phyloP scores from a whole-genome alignment of 2,113 vertebrate genomes.

The Gallinago paraguaiae region DNA sequence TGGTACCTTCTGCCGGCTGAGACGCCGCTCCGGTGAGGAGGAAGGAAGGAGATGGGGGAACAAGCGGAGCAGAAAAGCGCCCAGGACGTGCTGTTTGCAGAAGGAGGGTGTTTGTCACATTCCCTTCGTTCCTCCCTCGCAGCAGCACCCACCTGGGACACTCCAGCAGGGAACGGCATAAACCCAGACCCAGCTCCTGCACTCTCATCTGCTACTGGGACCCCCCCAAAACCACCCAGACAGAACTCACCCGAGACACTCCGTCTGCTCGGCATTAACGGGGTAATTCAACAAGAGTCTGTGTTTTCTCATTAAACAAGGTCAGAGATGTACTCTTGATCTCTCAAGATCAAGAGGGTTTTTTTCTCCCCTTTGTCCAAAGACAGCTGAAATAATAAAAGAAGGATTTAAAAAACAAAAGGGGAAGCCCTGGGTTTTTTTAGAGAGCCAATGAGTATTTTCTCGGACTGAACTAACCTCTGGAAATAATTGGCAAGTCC shows the following conservation, averaged over 20 bases:
- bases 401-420: slow-evolving; percentile 32
- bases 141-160: not conserved
- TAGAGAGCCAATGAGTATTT: not conserved
- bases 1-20: not conserved
- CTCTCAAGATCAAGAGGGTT: not conserved
- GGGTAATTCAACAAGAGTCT: not conserved
- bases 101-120: not conserved
- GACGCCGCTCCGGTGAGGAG: not conserved
- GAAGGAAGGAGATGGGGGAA: not conserved
- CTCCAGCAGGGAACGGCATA: not conserved
- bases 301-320: slow-evolving; percentile 41
- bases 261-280: not conserved
- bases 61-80: not conserved
- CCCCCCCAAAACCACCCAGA: not conserved
- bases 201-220: not conserved
- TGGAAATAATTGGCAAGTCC: slow-evolving; percentile 38
- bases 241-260: not conserved
- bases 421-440: not conserved
- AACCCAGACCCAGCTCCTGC: not conserved
- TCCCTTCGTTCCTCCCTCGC: not conserved
- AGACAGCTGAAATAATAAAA: slow-evolving; percentile 65
- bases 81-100: not conserved
- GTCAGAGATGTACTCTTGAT: slow-evolving; percentile 12
- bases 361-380: not conserved
- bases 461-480: not conserved